Evolutionary conservation across 2,113 vertebrate genomes (phyloP).

Genomic region (Mungos mungo): DNA sequence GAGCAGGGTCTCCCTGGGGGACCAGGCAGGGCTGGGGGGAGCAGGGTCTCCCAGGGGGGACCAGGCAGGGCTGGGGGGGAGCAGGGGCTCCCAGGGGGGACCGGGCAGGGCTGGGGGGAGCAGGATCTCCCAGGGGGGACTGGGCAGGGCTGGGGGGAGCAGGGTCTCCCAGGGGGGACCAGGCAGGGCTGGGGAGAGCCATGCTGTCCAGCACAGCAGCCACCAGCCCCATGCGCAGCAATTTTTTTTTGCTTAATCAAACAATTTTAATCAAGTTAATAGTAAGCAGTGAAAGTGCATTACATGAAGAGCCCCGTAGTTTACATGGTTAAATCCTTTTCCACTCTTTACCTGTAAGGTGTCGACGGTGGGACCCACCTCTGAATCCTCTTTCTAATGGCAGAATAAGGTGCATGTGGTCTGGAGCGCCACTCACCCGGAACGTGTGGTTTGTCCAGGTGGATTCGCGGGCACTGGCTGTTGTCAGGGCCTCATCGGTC

Average conservation of each 20-base stretch:
- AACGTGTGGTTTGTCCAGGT: constrained; percentile 93
- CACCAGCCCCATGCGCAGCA: background rate
- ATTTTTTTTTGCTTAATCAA: background rate
- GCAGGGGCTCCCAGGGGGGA: too few species aligned
- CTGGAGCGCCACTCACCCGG: constrained; percentile 88
- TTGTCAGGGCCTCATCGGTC: constrained; percentile 93
- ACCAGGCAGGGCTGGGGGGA: too few species aligned
- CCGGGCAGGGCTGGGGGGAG: too few species aligned
- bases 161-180: too few species aligned
- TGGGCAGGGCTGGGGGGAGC: too few species aligned
- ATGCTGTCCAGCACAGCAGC: too few species aligned
- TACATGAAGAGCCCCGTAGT: constrained; percentile 38
- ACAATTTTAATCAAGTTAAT: constrained; percentile 65
- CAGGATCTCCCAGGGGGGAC: too few species aligned
- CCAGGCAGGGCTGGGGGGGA: too few species aligned
- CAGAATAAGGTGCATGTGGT: constrained; percentile 95
- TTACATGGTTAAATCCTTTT: background rate
- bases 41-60: too few species aligned
- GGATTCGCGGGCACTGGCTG: constrained; percentile 91
- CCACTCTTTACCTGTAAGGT: constrained; percentile 70
- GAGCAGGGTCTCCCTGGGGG: too few species aligned
- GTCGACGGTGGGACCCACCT: constrained; percentile 92
- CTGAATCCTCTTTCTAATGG: constrained; percentile 94
- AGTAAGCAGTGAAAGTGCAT: constrained; percentile 66
- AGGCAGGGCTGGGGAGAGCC: background rate